These are phyloP conservation scores for Tetrapedia diversipes DNA, from an alignment of 2,888 invertebrate genomes.

Conservation along the genomic window DNA sequence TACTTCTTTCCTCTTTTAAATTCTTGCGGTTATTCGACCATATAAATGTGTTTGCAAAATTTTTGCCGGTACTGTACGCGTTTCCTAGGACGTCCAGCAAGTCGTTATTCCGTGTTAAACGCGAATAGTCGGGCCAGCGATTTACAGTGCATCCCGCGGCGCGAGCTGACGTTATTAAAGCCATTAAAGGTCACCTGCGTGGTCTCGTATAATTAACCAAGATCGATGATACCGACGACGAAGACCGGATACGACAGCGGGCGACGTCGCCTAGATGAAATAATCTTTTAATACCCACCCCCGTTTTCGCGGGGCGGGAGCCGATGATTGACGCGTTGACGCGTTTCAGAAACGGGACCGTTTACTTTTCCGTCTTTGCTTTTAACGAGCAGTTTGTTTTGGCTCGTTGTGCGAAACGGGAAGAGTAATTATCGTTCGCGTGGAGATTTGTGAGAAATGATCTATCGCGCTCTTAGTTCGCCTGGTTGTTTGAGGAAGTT, in stretches of 20 bases:
- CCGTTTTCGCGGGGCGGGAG: slow-evolving; percentile 19
- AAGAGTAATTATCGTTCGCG: slow-evolving; percentile 21
- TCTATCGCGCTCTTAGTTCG: background rate
- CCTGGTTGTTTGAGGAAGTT: background rate
- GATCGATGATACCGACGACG: slow-evolving; percentile 63
- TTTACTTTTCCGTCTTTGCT: slow-evolving; percentile 32
- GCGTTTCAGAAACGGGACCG: slow-evolving; percentile 20
- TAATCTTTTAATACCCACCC: slow-evolving; percentile 50
- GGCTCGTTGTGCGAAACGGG: slow-evolving; percentile 8
- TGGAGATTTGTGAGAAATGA: background rate
- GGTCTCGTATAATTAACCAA: slow-evolving; percentile 66
- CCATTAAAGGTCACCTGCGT: slow-evolving; percentile 63
- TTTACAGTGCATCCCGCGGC: slow-evolving; percentile 43
- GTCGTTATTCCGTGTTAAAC: slow-evolving; percentile 24
- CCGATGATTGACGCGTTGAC: slow-evolving; percentile 46
- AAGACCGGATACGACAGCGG: slow-evolving; percentile 34
- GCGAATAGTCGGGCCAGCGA: slow-evolving; percentile 26
- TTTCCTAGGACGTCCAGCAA: slow-evolving; percentile 1
- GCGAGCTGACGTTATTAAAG: slow-evolving; percentile 60
- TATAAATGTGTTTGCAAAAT: too few species aligned
- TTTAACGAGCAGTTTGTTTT: slow-evolving; percentile 18
- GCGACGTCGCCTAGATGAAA: slow-evolving; percentile 39
- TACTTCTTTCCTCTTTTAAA: too few species aligned
- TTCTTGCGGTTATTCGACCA: too few species aligned
- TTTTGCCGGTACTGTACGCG: too few species aligned